These are phyloP conservation scores for Sciurus niger DNA, from an alignment of 2,113 vertebrate species.

Conservation along the genomic window DNA sequence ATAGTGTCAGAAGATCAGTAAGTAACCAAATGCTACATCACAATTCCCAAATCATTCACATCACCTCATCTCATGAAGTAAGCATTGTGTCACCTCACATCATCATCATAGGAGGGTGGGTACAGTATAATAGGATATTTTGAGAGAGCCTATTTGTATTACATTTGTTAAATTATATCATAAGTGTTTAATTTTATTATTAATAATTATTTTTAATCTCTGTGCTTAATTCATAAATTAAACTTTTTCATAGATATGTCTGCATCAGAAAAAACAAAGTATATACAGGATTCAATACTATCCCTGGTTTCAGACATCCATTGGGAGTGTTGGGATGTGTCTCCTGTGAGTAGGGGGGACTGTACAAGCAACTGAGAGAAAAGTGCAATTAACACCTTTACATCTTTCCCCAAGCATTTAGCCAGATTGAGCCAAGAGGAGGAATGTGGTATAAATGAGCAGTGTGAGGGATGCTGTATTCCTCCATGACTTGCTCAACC, in stretches of 20 bases:
- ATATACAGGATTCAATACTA: background rate
- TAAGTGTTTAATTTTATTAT: background rate
- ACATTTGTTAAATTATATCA: background rate
- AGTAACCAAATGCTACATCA: background rate
- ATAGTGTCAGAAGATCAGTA: background rate
- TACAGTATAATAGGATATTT: background rate
- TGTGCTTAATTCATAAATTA: background rate
- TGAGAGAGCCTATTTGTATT: background rate
- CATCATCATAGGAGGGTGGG: background rate
- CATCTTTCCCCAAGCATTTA: background rate
- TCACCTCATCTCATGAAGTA: background rate
- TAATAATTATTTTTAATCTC: background rate
- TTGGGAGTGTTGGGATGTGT: background rate
- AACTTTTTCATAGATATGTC: background rate
- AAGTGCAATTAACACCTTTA: background rate
- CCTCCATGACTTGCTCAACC: accelerated
- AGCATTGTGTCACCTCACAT: background rate
- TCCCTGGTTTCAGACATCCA: background rate
- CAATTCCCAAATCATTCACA: background rate
- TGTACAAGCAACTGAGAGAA: background rate
- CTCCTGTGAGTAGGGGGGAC: too few relatives aligned
- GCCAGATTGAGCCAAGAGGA: background rate
- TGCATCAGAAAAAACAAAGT: background rate
- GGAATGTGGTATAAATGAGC: background rate
- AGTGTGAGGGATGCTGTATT: background rate